Percentiles rank a stretch among this genome's conserved stretches.
Evolutionary conservation across 2,113 vertebrate genomes (phyloP).

Genomic region (Sinocyclocheilus anophthalmus): DNA sequence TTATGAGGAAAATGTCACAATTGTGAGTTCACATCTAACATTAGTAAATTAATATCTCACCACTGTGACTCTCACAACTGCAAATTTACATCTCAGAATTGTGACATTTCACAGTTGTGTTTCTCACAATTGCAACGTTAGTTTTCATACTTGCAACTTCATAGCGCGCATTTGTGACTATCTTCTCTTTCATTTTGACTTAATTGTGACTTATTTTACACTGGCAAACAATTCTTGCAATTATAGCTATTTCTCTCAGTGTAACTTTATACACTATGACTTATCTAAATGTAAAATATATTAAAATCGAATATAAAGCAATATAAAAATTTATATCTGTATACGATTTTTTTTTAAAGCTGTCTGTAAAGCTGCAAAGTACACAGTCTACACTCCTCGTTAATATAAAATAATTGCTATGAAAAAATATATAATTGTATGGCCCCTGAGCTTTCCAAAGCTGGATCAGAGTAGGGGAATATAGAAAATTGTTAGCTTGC

Average conservation of each 20-base stretch:
- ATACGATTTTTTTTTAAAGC: neutral
- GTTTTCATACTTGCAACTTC: neutral
- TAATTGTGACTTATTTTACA: neutral
- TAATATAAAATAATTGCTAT: neutral
- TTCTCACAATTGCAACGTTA: too few species aligned
- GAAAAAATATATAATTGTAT: neutral
- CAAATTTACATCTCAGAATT: too few species aligned
- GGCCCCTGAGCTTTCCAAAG: neutral
- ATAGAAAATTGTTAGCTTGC: conserved; percentile 38
- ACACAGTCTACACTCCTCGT: neutral
- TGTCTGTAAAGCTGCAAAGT: neutral
- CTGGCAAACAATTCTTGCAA: neutral
- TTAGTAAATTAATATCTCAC: too few species aligned
- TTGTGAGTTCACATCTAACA: too few species aligned
- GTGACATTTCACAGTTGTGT: too few species aligned
- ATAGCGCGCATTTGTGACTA: too few species aligned
- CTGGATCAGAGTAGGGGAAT: neutral
- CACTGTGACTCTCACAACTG: too few species aligned
- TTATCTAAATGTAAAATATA: neutral
- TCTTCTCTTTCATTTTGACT: too few species aligned
- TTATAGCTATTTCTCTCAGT: neutral
- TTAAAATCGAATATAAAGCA: neutral
- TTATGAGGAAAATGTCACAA: too few species aligned
- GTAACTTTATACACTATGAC: neutral
- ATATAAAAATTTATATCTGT: neutral